Evolutionary conservation across 2,113 vertebrate species (phyloP).

Genomic region (Spilogale gracilis): DNA sequence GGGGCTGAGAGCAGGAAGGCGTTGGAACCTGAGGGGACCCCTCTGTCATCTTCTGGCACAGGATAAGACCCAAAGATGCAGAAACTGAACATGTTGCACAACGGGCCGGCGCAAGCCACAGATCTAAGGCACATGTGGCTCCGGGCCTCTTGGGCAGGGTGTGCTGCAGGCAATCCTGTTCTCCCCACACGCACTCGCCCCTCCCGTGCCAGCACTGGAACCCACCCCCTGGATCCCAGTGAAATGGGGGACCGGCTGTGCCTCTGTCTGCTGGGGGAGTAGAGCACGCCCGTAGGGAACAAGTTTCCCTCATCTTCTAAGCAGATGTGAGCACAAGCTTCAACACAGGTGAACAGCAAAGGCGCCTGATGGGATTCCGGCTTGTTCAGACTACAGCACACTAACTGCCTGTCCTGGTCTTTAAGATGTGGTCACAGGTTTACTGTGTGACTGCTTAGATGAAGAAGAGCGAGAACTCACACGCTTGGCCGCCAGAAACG

Average conservation of each 20-base stretch:
- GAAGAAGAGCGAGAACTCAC: background rate
- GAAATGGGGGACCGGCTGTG: background rate
- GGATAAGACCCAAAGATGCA: background rate
- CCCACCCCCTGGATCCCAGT: background rate
- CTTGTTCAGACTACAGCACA: background rate
- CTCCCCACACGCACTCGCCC: background rate
- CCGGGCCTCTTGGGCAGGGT: background rate
- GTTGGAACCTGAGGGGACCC: background rate
- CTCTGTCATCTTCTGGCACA: background rate
- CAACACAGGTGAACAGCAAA: background rate
- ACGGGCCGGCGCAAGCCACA: background rate
- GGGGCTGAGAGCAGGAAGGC: too few species aligned
- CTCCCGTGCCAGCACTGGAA: too few species aligned
- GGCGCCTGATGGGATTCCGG: background rate
- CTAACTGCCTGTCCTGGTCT: background rate
- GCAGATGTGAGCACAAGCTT: background rate
- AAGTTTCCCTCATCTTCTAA: background rate
- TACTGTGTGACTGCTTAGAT: background rate
- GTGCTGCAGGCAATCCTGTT: too few species aligned
- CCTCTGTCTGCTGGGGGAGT: background rate
- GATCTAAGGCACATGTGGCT: too few species aligned
- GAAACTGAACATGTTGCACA: rapidly evolving
- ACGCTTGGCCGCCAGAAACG: too few species aligned
- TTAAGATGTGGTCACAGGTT: background rate
- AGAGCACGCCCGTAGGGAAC: background rate